A percentile compares a stretch with the other conserved stretches of the same genome.
Conservation (phyloP, 2,888 invertebrate species). For the Leptopilina drosophilae region DNA sequence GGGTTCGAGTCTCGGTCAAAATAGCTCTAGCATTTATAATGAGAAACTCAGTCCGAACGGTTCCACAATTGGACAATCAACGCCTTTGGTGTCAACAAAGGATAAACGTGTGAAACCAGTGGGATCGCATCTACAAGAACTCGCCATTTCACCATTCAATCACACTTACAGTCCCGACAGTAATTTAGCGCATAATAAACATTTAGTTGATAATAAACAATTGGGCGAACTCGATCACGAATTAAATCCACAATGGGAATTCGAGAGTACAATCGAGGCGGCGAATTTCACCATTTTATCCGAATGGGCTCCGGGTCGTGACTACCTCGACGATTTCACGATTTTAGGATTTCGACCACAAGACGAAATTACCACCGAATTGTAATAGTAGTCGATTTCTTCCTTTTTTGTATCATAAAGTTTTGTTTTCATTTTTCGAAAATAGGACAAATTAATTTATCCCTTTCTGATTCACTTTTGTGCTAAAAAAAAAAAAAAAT, state of each 20-base stretch:
- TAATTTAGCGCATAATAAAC: slow-evolving; percentile 51
- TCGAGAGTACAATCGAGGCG: slow-evolving; percentile 72
- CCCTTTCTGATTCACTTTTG: neutral
- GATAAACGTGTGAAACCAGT: slow-evolving; percentile 63
- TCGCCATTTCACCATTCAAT: slow-evolving; percentile 74
- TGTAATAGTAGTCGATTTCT: slow-evolving; percentile 76
- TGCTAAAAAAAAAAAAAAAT: too few species aligned
- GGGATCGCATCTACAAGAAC: slow-evolving; percentile 70
- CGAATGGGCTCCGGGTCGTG: slow-evolving; percentile 74
- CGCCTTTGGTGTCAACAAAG: slow-evolving; percentile 69
- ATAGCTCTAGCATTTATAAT: slow-evolving; percentile 67
- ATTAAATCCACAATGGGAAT: slow-evolving; percentile 79
- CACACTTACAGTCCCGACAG: slow-evolving; percentile 70
- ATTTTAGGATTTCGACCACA: slow-evolving; percentile 91
- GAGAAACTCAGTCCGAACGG: slow-evolving; percentile 72
- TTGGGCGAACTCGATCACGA: slow-evolving; percentile 66
- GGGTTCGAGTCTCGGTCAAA: slow-evolving; percentile 69
- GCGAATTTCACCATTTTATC: slow-evolving; percentile 74
- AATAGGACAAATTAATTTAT: neutral
- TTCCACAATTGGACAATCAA: slow-evolving; percentile 71
- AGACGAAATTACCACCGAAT: slow-evolving; percentile 92
- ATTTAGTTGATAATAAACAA: slow-evolving; percentile 58
- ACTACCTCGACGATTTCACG: slow-evolving; percentile 84
- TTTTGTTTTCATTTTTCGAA: slow-evolving; percentile 3
- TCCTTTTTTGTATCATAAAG: neutral